phyloP scores from a whole-genome alignment of 1,140 invertebrate species.

The Magallana ariakensis region DNA sequence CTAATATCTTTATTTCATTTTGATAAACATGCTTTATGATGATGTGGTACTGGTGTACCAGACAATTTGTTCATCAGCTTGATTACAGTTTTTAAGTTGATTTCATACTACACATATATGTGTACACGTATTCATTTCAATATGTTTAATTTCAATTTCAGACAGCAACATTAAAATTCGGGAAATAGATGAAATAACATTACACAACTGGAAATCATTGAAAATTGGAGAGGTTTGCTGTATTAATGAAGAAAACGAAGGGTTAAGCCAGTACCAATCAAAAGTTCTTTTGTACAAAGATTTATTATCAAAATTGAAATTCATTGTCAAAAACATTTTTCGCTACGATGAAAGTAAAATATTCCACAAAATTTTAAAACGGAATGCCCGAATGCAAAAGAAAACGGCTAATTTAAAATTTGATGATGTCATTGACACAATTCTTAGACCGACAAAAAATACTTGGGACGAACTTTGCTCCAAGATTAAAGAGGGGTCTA shows the following conservation, averaged over 20 bases:
- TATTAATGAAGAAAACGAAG: not conserved
- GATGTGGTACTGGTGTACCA: too few relatives aligned
- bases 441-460: not conserved
- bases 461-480: not conserved
- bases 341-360: not conserved
- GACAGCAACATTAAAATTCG: not conserved
- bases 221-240: not conserved
- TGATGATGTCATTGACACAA: not conserved
- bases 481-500: not conserved
- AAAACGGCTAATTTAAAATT: not conserved
- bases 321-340: not conserved
- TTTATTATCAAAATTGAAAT: not conserved
- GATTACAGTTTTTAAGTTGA: too few relatives aligned
- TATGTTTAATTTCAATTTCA: too few relatives aligned
- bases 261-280: not conserved
- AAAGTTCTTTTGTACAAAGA: not conserved
- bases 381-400: not conserved
- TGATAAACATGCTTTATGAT: too few relatives aligned
- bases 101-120: too few relatives aligned
- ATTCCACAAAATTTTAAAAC: not conserved
- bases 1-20: too few relatives aligned
- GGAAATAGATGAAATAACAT: not conserved
- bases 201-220: not conserved
- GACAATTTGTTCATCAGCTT: too few relatives aligned
- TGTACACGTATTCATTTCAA: too few relatives aligned